Evolutionary conservation across 1,140 invertebrate species (phyloP).

Genomic region (Aphis gossypii): DNA sequence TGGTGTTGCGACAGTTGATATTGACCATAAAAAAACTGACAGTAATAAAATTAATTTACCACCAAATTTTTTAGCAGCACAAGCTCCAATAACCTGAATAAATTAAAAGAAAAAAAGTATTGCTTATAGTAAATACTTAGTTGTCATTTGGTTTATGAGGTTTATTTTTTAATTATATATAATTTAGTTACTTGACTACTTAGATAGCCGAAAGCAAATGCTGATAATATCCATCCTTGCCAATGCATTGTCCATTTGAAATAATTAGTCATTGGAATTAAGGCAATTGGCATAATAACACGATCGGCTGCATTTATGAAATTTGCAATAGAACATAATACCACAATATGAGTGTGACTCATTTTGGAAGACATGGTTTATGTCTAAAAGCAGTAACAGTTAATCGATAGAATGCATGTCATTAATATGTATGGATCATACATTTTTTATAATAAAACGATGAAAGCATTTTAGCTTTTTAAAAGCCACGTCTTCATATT

Average conservation of each 20-base stretch:
- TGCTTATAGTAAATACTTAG: background rate
- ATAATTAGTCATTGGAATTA: slow-evolving; percentile 78
- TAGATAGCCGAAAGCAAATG: slow-evolving; percentile 82
- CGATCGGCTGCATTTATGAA: slow-evolving; percentile 83
- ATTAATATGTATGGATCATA: background rate
- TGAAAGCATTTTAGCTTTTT: slow-evolving; percentile 4
- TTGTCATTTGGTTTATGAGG: background rate
- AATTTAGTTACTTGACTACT: slow-evolving; percentile 73
- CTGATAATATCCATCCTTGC: slow-evolving; percentile 81
- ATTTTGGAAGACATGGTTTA: slow-evolving; percentile 63
- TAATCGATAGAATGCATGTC: background rate
- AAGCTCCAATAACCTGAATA: slow-evolving; percentile 73
- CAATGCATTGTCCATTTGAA: slow-evolving; percentile 77
- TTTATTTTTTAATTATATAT: background rate
- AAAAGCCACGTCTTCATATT: slow-evolving; percentile 8
- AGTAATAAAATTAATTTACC: slow-evolving; percentile 76
- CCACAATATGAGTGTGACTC: slow-evolving; percentile 68
- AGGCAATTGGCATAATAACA: slow-evolving; percentile 83
- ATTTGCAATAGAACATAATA: slow-evolving; percentile 77
- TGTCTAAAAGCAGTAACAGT: slow-evolving; percentile 60
- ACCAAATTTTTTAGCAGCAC: slow-evolving; percentile 75
- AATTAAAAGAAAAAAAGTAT: background rate
- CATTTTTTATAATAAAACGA: background rate
- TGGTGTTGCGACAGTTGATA: slow-evolving; percentile 78
- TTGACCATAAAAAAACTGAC: slow-evolving; percentile 79